A percentile compares a stretch with the other conserved stretches of the same genome.
These are phyloP conservation scores for Melanitta fusca DNA, from an alignment of 2,797 vertebrate species.

Conservation along the genomic window DNA sequence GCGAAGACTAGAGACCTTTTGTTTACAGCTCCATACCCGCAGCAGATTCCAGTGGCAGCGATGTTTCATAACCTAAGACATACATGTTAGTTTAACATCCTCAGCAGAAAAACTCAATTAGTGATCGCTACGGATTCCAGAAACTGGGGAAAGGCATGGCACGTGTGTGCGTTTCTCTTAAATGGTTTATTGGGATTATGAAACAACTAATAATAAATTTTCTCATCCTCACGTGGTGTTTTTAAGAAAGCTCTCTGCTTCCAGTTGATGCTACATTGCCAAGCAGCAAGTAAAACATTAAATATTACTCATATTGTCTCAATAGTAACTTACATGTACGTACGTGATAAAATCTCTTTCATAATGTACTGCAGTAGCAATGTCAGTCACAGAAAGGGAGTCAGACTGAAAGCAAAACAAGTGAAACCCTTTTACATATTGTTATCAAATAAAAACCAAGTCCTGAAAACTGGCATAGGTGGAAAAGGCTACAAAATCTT, in stretches of 20 bases:
- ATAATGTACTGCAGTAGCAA: neutral
- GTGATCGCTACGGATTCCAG: slow-evolving; percentile 25
- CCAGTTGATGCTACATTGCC: neutral
- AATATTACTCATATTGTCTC: neutral
- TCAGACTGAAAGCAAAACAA: neutral
- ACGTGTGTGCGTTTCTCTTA: slow-evolving; percentile 15
- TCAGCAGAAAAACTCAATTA: slow-evolving; percentile 41
- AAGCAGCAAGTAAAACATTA: slow-evolving; percentile 35
- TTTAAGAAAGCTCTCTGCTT: neutral
- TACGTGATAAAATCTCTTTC: neutral
- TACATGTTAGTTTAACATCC: slow-evolving; percentile 1
- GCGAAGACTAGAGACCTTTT: neutral
- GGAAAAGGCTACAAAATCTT: neutral
- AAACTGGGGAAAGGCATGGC: slow-evolving; percentile 16
- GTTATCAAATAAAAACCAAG: neutral
- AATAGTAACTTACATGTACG: neutral
- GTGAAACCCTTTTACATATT: neutral
- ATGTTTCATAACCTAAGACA: neutral
- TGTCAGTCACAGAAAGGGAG: neutral
- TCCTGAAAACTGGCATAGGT: neutral
- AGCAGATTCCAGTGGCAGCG: slow-evolving; percentile 32
- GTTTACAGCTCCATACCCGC: slow-evolving; percentile 31
- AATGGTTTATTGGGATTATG: slow-evolving; percentile 26
- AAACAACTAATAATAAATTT: slow-evolving; percentile 11
- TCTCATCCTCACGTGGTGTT: slow-evolving; percentile 20